Conservation (phyloP, 2,888 invertebrate genomes). For the Thereva unica region DNA sequence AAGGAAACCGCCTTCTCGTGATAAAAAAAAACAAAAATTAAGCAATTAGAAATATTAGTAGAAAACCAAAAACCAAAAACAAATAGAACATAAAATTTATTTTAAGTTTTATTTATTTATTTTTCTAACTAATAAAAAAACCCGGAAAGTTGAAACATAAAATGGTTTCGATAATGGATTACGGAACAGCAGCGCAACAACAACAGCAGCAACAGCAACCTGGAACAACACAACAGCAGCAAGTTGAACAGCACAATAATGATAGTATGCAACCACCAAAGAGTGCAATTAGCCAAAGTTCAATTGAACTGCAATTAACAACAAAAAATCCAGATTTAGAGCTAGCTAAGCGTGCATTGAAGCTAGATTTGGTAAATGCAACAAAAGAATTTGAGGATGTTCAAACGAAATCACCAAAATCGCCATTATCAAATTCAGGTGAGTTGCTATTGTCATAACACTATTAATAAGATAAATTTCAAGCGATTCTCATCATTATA, state of each 20-base stretch:
- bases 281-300: slow-evolving; percentile 66
- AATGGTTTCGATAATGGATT: slow-evolving; percentile 44
- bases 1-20: no score
- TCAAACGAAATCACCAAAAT: slow-evolving; percentile 56
- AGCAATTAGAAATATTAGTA: neutral
- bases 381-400: slow-evolving; percentile 52
- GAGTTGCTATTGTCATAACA: neutral
- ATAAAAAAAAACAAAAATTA: neutral
- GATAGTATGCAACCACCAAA: slow-evolving; percentile 41
- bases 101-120: no score
- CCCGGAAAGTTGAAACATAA: neutral
- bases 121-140: no score
- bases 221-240: slow-evolving; percentile 37
- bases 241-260: slow-evolving; percentile 37
- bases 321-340: slow-evolving; percentile 57
- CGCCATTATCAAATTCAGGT: slow-evolving; percentile 50
- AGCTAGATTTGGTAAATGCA: slow-evolving; percentile 52
- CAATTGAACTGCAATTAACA: slow-evolving; percentile 64
- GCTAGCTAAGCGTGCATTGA: slow-evolving; percentile 53
- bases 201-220: slow-evolving; percentile 39
- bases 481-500: no score
- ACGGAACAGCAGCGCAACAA: slow-evolving; percentile 35
- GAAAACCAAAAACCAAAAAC: neutral
- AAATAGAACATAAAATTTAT: neutral
- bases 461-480: neutral